These are phyloP conservation scores for Meloidogyne chitwoodi DNA, from an alignment of 1,140 invertebrate genomes.

Conservation along the genomic window DNA sequence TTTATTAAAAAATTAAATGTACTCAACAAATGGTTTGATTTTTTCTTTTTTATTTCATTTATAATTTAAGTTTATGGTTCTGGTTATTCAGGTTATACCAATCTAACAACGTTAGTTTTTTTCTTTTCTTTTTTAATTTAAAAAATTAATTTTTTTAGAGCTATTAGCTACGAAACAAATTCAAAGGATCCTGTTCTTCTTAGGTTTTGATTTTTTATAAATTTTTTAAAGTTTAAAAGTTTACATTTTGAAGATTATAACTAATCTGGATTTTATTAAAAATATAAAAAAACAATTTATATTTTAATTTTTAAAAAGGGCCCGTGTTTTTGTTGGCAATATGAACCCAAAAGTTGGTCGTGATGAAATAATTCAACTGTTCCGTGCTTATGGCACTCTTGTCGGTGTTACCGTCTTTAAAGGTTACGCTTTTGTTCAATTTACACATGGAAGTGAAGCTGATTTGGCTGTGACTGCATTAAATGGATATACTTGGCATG, in stretches of 20 bases:
- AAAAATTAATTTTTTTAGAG: background rate
- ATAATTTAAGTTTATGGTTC: slow-evolving; percentile 4
- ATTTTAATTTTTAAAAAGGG: slow-evolving; percentile 22
- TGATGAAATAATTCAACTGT: slow-evolving; percentile 33
- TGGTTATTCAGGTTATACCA: slow-evolving; percentile 5
- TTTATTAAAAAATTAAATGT: background rate
- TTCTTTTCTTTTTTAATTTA: background rate
- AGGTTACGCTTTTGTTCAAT: slow-evolving; percentile 40
- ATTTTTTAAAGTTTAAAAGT: no score
- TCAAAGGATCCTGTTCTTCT: slow-evolving; percentile 26
- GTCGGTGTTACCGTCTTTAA: slow-evolving; percentile 35
- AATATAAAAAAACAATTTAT: no score
- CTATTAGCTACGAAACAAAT: slow-evolving; percentile 28
- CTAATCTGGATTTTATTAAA: no score
- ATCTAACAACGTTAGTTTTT: background rate
- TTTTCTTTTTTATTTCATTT: background rate
- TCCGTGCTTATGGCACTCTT: slow-evolving; percentile 25
- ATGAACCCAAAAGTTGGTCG: slow-evolving; percentile 24
- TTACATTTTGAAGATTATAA: no score
- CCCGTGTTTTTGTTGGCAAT: slow-evolving; percentile 30
- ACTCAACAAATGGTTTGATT: background rate
- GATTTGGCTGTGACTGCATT: slow-evolving; percentile 35
- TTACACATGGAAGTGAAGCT: slow-evolving; percentile 19
- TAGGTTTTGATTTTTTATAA: background rate
- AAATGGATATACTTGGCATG: slow-evolving; percentile 34